Conservation (phyloP, 1,140 invertebrate species). For the Scaptomyza pallida region DNA sequence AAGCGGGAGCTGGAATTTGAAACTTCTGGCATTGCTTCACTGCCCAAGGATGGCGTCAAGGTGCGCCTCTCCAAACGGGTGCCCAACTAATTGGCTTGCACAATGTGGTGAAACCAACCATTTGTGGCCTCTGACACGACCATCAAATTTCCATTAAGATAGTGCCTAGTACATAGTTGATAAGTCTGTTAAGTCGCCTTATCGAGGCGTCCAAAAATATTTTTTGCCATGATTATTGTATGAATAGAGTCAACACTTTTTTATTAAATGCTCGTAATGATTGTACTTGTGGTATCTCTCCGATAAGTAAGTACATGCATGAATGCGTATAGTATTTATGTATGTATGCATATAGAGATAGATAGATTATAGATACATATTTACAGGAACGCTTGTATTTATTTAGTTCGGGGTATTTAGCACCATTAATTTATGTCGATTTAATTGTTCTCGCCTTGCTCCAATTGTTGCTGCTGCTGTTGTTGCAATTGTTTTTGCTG, state of each 20-base stretch:
- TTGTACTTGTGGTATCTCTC: constrained; percentile 40
- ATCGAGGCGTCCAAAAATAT: constrained; percentile 10
- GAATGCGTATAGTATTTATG: constrained; percentile 13
- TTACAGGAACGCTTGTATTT: constrained; percentile 36
- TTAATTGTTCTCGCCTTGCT: constrained; percentile 69
- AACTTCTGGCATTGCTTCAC: constrained; percentile 48
- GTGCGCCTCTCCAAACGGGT: constrained; percentile 62
- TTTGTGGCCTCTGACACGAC: no score
- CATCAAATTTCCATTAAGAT: constrained; percentile 10
- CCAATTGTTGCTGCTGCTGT: constrained; percentile 35
- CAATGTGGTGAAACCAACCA: constrained; percentile 28
- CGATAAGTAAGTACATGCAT: constrained; percentile 22
- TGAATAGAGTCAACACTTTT: constrained; percentile 54
- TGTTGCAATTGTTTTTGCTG: constrained; percentile 38
- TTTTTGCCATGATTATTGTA: not conserved
- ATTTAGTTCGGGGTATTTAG: constrained; percentile 11
- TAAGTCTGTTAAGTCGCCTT: constrained; percentile 14
- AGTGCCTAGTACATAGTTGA: not conserved
- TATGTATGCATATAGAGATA: constrained; percentile 3
- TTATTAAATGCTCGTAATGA: constrained; percentile 67
- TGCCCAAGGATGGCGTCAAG: constrained; percentile 63
- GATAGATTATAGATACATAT: constrained; percentile 30
- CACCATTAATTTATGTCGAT: not conserved
- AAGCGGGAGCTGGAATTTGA: constrained; percentile 52
- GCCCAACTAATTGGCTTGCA: constrained; percentile 3